Evolutionary conservation across 30 jellyfish, hydroid and myxozoan species (phyloP).

Genomic region (Chrysaora quinquecirrha): DNA sequence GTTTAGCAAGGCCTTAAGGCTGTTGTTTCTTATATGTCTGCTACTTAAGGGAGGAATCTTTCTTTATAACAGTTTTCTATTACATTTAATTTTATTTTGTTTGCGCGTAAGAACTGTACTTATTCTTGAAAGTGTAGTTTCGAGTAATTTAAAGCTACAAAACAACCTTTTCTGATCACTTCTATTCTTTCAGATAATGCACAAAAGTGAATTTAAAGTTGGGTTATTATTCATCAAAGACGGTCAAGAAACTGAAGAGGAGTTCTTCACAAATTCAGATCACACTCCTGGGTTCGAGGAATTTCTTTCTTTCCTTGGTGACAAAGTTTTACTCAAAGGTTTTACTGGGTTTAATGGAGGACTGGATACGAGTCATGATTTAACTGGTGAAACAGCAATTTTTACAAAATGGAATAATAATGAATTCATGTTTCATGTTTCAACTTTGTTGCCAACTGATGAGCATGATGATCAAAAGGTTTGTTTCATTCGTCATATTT

Average conservation of each 20-base stretch:
- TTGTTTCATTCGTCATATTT: not conserved
- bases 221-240: conserved; percentile 84
- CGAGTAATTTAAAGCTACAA: too few relatives aligned
- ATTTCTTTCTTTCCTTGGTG: conserved; percentile 87
- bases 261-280: conserved; percentile 80
- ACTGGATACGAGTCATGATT: conserved; percentile 74
- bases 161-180: too few relatives aligned
- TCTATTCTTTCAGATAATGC: conserved; percentile 93
- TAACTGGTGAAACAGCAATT: conserved; percentile 88
- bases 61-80: too few relatives aligned
- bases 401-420: conserved; percentile 79
- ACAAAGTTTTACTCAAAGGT: conserved; percentile 69
- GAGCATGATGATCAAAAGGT: conserved; percentile 96
- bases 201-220: conserved; percentile 89
- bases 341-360: conserved; percentile 95
- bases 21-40: too few relatives aligned
- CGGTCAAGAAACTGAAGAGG: conserved; percentile 93
- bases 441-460: conserved; percentile 92
- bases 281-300: conserved; percentile 86
- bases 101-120: too few relatives aligned
- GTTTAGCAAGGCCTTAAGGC: too few relatives aligned
- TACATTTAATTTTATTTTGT: too few relatives aligned
- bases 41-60: too few relatives aligned
- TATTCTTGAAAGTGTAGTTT: too few relatives aligned
- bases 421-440: conserved; percentile 93